A percentile compares a stretch with the other conserved stretches of the same genome.
Conservation (phyloP, 2,113 vertebrate genomes). For the Coptodon rendalli region DNA sequence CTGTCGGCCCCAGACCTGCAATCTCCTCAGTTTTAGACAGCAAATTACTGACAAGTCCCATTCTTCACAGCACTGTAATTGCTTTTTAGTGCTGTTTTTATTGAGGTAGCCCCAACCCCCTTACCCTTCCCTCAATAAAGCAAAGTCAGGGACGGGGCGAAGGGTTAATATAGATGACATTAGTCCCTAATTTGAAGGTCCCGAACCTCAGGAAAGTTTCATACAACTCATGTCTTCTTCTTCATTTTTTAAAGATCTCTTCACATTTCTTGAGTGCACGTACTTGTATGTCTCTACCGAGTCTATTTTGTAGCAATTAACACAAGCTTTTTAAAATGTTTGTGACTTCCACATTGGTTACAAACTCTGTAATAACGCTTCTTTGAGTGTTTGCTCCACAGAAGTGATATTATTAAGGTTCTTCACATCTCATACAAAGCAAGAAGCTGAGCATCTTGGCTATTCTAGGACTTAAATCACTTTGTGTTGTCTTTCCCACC, state of each 20-base stretch:
- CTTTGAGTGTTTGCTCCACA: constrained; percentile 20
- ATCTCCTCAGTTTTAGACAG: constrained; percentile 75
- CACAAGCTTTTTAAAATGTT: not conserved
- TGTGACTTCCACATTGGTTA: not conserved
- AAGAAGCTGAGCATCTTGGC: constrained; percentile 34
- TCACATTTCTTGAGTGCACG: not conserved
- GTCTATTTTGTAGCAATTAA: not conserved
- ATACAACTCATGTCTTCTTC: not conserved
- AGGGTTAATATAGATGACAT: constrained; percentile 72
- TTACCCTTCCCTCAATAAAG: constrained; percentile 57
- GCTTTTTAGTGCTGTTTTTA: constrained; percentile 79
- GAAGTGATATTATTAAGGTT: constrained; percentile 14
- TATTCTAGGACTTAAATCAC: constrained; percentile 40
- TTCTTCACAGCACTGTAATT: constrained; percentile 76
- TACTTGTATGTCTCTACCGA: not conserved
- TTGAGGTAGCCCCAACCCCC: constrained; percentile 66
- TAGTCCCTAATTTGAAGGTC: constrained; percentile 66
- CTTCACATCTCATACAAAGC: constrained; percentile 29
- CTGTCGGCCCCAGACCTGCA: constrained; percentile 74
- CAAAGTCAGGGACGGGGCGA: constrained; percentile 52
- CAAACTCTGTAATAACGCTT: not conserved
- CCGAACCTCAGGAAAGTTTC: constrained; percentile 15
- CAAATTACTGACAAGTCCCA: constrained; percentile 76
- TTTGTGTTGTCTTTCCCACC: constrained; percentile 65
- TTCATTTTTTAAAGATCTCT: not conserved